Evolutionary conservation across 2,797 vertebrate species (phyloP).

Genomic region (Schizopygopsis malacanthus): DNA sequence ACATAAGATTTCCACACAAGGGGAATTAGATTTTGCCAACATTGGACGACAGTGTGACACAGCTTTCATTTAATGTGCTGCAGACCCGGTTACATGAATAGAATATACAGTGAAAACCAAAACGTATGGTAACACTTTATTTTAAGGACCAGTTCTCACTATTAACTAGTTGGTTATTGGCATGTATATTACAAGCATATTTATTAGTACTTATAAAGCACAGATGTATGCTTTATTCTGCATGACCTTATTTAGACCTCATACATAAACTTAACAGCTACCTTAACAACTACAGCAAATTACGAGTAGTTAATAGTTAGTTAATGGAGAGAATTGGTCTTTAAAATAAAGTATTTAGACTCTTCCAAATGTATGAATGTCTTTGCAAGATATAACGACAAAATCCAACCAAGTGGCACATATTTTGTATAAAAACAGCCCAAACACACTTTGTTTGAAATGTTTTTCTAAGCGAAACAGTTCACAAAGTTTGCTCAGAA

Average conservation of each 20-base stretch:
- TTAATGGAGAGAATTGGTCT: too few relatives aligned
- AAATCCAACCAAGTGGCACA: background rate
- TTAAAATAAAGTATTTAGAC: conserved; percentile 8
- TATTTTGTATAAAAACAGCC: background rate
- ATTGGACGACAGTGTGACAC: background rate
- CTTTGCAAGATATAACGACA: background rate
- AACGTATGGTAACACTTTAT: background rate
- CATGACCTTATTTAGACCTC: background rate
- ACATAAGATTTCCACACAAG: conserved; percentile 23
- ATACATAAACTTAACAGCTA: background rate
- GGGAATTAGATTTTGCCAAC: conserved; percentile 11
- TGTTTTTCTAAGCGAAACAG: background rate
- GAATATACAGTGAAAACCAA: background rate
- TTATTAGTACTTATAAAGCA: background rate
- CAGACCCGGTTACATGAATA: background rate
- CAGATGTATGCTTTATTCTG: background rate
- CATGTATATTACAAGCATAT: background rate
- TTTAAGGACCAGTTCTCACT: background rate
- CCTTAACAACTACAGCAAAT: background rate
- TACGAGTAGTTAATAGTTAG: background rate
- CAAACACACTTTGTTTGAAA: conserved; percentile 9
- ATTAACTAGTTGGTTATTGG: background rate
- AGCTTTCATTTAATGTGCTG: background rate
- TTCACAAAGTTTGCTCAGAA: background rate
- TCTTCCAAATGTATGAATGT: background rate